Percentiles rank a stretch among this genome's conserved stretches.
These are phyloP conservation scores for Romanogobio albipinnatus DNA, from an alignment of 2,113 vertebrate species.

Conservation along the genomic window DNA sequence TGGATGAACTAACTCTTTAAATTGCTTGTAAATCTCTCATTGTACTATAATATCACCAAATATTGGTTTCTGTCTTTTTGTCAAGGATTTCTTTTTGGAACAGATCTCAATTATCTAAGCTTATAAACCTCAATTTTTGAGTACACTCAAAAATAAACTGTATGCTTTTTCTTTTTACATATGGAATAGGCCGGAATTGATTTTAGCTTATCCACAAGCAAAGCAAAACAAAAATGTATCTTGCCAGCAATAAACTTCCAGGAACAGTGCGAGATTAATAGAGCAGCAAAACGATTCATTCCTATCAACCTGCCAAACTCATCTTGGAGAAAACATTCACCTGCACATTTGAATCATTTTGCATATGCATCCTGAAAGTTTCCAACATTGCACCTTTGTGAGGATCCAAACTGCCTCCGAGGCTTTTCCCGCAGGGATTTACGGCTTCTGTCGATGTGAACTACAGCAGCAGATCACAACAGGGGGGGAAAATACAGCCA, in stretches of 20 bases:
- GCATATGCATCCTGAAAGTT: not conserved
- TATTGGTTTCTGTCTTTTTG: too few species aligned
- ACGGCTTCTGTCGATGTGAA: not conserved
- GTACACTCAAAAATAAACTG: too few species aligned
- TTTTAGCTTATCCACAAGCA: not conserved
- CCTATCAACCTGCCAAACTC: not conserved
- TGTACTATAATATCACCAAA: too few species aligned
- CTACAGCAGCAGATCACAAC: not conserved
- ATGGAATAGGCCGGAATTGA: not conserved
- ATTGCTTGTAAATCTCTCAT: too few species aligned
- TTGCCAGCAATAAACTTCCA: not conserved
- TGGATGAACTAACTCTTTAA: too few species aligned
- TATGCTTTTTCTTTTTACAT: not conserved
- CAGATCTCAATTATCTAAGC: too few species aligned
- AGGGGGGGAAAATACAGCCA: not conserved
- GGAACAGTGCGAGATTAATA: not conserved
- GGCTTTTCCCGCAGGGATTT: not conserved
- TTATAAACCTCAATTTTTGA: too few species aligned
- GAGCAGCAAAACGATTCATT: not conserved
- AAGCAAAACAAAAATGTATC: not conserved
- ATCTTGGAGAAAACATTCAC: conserved; percentile 12
- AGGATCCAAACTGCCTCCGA: not conserved
- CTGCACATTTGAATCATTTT: conserved; percentile 17
- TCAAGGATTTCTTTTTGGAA: too few species aligned
- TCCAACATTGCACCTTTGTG: not conserved